Evolutionary conservation across 2,888 invertebrate genomes (phyloP), one percentile per base, ranked within the genome.

Genomic region (Noctua pronuba): DNA sequence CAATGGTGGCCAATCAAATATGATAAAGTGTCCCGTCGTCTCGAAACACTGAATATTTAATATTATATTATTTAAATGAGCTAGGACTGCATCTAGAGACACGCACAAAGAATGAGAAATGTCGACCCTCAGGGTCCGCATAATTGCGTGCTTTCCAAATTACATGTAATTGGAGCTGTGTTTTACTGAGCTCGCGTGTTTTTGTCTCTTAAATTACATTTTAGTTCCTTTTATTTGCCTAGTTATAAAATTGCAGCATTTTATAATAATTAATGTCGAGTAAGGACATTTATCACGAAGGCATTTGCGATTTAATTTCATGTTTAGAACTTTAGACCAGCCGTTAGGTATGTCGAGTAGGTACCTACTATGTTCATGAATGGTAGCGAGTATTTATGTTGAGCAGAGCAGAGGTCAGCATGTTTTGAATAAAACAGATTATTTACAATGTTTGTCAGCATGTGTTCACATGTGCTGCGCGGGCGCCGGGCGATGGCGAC

Each of bases 71-170:
- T 90, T 89, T 78, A 89, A 87, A 86, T 86, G 46, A 79, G 64
- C 84, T 86, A 87, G 88, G 76, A 85, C 85, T 87, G 84, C 84
- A 85, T 87, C 83, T 86, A 86, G 86, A 89, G 89, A 91, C 91
- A 91, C 86, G 89, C 90, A 89, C 91, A 90, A 90, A 91, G 90
- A 90, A 90, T 88, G 88, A 91, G 88, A 90, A 86, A 91, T 92
- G 94, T 93, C 92, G 91, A 90, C 90, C 86, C 88, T 84, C 44
- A 66, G 90, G 89, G 86, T 88, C 88, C 86, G 80, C 86, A 91
- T 94, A 94, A 95, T 94, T 93, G 92, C 93, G 90, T 91, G 88
- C 91, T 91, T 92, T 88, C 91, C 85, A 92, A 94, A 94, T 93
- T 92, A 91, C 88, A 90, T 88, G 91, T 93, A 94, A 94, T 93